Evolutionary conservation across 2,888 invertebrate genomes (phyloP), one percentile per base, ranked within the genome.

Genomic region (Melangyna quadrimaculata): DNA sequence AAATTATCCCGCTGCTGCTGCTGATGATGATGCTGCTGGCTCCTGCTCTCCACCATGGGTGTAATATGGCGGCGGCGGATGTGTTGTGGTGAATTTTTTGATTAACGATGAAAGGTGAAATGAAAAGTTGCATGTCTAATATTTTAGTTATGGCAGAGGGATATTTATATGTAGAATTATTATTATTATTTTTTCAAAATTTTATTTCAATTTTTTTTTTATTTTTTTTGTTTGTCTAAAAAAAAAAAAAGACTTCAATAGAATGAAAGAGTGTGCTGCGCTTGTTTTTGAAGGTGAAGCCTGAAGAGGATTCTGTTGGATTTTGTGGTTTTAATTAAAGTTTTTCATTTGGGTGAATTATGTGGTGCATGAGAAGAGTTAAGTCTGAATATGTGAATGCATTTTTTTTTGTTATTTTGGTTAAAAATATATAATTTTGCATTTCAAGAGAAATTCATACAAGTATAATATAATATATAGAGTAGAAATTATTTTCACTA

Each of bases 31-130:
- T 24, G 3, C 51, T 14, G 14, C 14, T 48, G 37, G 32, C 40
- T n/a, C n/a, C n/a, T n/a, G n/a, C n/a, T n/a, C n/a, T n/a, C n/a
- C n/a, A n/a, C n/a, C n/a, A n/a, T n/a, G n/a, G n/a, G n/a, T 65
- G 72, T 65, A 82, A 53, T 77, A n/a, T n/a, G n/a, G n/a, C n/a
- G n/a, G n/a, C n/a, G 59, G 78, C 72, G 78, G 82, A 82, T 82
- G 67, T 53, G 51, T 80, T 80, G 75, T 75, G 80, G 80, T 80
- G 79, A 79, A 71, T 80, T 75, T 75, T 80, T 84, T 84, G 84
- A 84, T 80, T 80, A 84, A 80, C 80, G 80, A 80, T 84, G 80
- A 84, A 80, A 84, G 80, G 84, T 84, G 71, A 75, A 75, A 80
- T 75, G 84, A 75, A 75, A 84, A 71, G 84, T 75, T 80, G 71